phyloP scores from a whole-genome alignment of 2,888 invertebrate genomes.

The Tenodera sinensis region DNA sequence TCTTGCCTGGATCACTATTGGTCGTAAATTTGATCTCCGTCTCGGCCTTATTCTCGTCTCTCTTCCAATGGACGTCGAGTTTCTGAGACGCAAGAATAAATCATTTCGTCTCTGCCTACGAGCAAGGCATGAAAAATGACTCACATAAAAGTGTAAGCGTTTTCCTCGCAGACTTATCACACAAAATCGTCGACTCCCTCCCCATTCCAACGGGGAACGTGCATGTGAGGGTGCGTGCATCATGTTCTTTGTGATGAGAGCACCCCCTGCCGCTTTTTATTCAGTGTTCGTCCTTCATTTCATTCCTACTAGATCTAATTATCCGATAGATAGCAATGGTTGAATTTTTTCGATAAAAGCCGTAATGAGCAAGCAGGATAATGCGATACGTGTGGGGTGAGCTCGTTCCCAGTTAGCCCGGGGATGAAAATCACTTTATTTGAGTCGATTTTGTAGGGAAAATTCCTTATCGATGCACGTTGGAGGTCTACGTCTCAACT shows the following conservation, averaged over 20 bases:
- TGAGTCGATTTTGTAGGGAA: neutral
- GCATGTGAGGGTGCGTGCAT: neutral
- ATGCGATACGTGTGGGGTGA: neutral
- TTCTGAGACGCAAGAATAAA: conserved; percentile 12
- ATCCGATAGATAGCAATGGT: neutral
- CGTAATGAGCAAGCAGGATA: neutral
- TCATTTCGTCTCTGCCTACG: conserved; percentile 11
- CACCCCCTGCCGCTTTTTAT: neutral
- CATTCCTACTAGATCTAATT: neutral
- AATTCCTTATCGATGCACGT: neutral
- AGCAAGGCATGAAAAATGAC: conserved; percentile 15
- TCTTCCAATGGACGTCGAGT: neutral
- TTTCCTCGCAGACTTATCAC: neutral
- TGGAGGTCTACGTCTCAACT: too few species aligned
- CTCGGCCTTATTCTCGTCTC: neutral
- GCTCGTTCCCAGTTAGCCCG: too few species aligned
- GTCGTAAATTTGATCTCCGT: conserved; percentile 11
- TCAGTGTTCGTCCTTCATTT: neutral
- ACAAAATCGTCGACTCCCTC: neutral
- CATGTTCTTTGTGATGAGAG: neutral
- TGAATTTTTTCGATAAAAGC: neutral
- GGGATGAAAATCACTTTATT: neutral
- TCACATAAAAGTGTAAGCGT: conserved; percentile 18
- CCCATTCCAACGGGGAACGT: neutral
- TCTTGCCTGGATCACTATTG: neutral